phyloP scores from a whole-genome alignment of 2,888 invertebrate genomes.

The Nematopogon swammerdamellus region DNA sequence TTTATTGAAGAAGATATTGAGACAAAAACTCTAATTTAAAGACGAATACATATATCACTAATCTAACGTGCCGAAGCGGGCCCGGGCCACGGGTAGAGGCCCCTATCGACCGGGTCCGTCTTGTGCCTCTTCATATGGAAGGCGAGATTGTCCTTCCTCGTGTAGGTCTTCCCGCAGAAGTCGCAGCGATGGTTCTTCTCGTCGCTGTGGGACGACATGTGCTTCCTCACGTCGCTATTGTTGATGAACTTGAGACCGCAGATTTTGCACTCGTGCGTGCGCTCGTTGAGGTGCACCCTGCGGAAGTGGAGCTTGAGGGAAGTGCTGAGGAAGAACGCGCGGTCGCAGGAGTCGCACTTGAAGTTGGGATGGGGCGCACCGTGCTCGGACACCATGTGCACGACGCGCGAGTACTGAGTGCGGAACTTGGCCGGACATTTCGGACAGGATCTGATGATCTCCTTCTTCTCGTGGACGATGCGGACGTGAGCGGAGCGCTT shows the following conservation, averaged over 20 bases:
- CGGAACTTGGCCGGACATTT: constrained; percentile 46
- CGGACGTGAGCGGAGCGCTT: constrained; percentile 37
- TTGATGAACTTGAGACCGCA: constrained; percentile 52
- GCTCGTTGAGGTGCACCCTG: constrained; percentile 44
- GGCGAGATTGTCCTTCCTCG: constrained; percentile 36
- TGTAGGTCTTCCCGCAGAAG: constrained; percentile 47
- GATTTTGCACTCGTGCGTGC: constrained; percentile 50
- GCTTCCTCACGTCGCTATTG: constrained; percentile 52
- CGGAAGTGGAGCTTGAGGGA: constrained; percentile 41
- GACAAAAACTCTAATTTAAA: too few species aligned
- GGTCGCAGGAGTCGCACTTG: constrained; percentile 41
- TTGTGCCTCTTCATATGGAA: too few species aligned
- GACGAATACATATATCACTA: too few species aligned
- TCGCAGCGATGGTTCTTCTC: constrained; percentile 55
- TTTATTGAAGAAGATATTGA: too few species aligned
- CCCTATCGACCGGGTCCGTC: too few species aligned
- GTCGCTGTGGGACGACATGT: constrained; percentile 55
- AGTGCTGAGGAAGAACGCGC: constrained; percentile 41
- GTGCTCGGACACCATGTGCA: constrained; percentile 46
- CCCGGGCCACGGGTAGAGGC: too few species aligned
- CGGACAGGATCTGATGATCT: constrained; percentile 37
- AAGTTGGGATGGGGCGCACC: constrained; percentile 43
- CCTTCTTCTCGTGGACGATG: constrained; percentile 37
- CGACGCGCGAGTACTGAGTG: constrained; percentile 41
- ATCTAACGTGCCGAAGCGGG: too few species aligned